These are phyloP conservation scores for Ciconia maguari DNA, from an alignment of 2,113 vertebrate genomes.

Conservation along the genomic window DNA sequence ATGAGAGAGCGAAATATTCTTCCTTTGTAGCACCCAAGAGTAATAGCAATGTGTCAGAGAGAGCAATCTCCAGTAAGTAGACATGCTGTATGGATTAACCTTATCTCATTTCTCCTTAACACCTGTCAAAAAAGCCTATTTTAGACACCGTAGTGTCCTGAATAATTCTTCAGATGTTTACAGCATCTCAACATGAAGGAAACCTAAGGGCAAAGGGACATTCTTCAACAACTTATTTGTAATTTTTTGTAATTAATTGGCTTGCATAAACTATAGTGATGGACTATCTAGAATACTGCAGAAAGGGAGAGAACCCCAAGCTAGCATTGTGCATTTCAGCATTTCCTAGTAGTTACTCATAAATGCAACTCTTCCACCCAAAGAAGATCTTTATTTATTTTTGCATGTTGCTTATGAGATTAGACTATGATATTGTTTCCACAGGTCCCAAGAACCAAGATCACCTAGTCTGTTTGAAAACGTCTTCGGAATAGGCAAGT, in stretches of 20 bases:
- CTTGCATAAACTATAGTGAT: not conserved
- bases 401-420: not conserved
- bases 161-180: constrained; percentile 49
- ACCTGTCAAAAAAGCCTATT: constrained; percentile 71
- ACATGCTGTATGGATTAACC: constrained; percentile 66
- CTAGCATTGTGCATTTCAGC: not conserved
- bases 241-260: not conserved
- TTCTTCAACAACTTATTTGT: not conserved
- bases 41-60: not conserved
- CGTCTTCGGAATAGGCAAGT: not conserved
- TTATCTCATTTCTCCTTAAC: constrained; percentile 70
- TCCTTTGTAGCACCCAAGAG: not conserved
- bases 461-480: not conserved
- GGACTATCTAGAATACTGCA: not conserved
- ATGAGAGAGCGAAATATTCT: not conserved
- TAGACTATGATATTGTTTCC: not conserved
- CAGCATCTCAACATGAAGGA: constrained; percentile 35
- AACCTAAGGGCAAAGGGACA: constrained; percentile 13
- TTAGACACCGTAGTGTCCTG: constrained; percentile 37
- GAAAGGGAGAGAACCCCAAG: not conserved
- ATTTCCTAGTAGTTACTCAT: not conserved
- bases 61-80: constrained; percentile 37
- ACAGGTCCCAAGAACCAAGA: not conserved
- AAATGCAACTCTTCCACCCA: not conserved
- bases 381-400: not conserved